phyloP scores from a whole-genome alignment of 2,797 vertebrate species.

The Clarias pachynema region DNA sequence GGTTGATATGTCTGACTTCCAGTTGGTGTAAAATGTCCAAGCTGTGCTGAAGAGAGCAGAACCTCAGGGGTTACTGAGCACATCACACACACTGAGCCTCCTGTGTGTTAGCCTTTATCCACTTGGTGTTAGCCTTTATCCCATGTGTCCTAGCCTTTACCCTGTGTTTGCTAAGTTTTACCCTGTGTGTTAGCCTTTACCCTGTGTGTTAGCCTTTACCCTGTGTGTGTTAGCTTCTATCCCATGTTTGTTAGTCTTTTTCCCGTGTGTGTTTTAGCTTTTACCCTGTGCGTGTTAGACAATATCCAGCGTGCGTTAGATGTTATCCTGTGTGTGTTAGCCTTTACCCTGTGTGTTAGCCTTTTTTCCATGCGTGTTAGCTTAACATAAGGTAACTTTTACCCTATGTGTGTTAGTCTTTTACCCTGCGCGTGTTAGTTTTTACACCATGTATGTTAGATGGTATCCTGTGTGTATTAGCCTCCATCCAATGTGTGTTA shows the following conservation, averaged over 20 bases:
- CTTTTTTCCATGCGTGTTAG: neutral
- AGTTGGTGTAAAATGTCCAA: neutral
- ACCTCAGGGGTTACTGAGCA: neutral
- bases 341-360: neutral
- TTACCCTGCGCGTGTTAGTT: too few relatives aligned
- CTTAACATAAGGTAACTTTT: neutral
- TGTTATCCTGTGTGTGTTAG: too few relatives aligned
- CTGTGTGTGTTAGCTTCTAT: neutral
- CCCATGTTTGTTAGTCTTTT: neutral
- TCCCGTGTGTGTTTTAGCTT: neutral
- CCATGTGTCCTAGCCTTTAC: neutral
- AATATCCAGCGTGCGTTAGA: neutral
- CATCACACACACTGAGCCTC: neutral
- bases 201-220: neutral
- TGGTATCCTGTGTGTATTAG: too few relatives aligned
- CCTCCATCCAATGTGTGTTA: too few relatives aligned
- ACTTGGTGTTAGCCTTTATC: neutral
- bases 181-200: neutral
- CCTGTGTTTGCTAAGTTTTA: neutral
- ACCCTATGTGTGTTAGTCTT: neutral
- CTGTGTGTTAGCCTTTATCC: too few relatives aligned
- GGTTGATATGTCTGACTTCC: neutral
- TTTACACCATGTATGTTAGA: too few relatives aligned
- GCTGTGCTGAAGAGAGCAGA: neutral
- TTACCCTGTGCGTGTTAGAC: too few relatives aligned